Evolutionary conservation across 2,113 vertebrate species (phyloP).

Genomic region (Callospermophilus lateralis): DNA sequence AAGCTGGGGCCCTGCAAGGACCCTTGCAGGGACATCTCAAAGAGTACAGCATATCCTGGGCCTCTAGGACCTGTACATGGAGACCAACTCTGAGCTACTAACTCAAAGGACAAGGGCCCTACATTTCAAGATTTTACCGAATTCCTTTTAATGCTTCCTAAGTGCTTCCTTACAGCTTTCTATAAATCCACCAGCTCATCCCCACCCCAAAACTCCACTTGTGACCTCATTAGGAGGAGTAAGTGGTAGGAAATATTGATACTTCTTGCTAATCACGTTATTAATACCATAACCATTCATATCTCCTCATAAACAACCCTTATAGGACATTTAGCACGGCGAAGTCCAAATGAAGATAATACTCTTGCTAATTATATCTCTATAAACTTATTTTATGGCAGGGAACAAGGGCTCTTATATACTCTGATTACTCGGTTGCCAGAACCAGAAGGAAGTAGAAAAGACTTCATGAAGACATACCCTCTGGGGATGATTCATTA

Average conservation of each 20-base stretch:
- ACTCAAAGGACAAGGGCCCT: background rate
- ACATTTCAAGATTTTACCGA: background rate
- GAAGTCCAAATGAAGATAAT: constrained; percentile 75
- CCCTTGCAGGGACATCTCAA: background rate
- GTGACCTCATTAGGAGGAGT: constrained; percentile 60
- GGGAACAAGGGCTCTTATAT: constrained; percentile 62
- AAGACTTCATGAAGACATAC: constrained; percentile 40
- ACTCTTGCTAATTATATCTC: constrained; percentile 71
- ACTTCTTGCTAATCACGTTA: constrained; percentile 64
- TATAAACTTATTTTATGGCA: constrained; percentile 74
- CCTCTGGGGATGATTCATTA: constrained; percentile 72
- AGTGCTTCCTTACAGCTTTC: constrained; percentile 61
- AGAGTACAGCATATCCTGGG: background rate
- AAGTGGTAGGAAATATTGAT: constrained; percentile 67
- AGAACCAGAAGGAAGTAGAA: constrained; percentile 65
- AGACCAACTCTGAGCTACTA: background rate
- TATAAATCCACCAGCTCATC: constrained; percentile 68
- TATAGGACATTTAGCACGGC: constrained; percentile 66
- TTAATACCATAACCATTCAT: constrained; percentile 78
- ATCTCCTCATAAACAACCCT: background rate
- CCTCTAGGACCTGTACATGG: background rate
- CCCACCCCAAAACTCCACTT: constrained; percentile 8
- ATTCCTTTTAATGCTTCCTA: constrained; percentile 58
- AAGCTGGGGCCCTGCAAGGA: background rate
- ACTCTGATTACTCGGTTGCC: constrained; percentile 57